These are phyloP conservation scores for Gila robusta DNA, from an alignment of 2,797 vertebrate genomes.

Conservation along the genomic window DNA sequence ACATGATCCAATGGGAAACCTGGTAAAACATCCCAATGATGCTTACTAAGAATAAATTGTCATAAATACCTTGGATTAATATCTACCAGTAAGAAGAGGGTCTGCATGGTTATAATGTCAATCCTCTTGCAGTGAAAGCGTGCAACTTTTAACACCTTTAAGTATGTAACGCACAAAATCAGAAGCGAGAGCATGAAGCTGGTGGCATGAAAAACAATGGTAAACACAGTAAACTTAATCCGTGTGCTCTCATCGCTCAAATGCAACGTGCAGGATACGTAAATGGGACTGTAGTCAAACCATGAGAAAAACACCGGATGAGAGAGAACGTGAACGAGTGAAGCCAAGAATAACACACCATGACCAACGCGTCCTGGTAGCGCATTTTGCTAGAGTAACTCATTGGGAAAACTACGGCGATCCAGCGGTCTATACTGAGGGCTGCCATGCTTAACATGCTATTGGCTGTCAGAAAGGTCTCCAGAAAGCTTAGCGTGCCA, in stretches of 20 bases:
- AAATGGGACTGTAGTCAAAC: conserved; percentile 83
- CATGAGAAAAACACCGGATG: conserved; percentile 83
- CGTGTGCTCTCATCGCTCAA: conserved; percentile 75
- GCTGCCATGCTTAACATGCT: conserved; percentile 87
- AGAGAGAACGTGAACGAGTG: conserved; percentile 86
- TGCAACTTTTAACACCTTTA: conserved; percentile 86
- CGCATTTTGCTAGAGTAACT: conserved; percentile 88
- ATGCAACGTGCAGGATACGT: conserved; percentile 84
- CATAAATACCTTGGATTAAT: conserved; percentile 85
- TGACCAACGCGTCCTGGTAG: conserved; percentile 84
- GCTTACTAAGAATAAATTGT: conserved; percentile 17
- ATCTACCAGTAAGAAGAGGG: conserved; percentile 86
- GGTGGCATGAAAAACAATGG: conserved; percentile 84
- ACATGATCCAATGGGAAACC: background rate
- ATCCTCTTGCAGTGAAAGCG: conserved; percentile 87
- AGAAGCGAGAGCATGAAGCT: conserved; percentile 86
- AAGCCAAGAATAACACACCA: conserved; percentile 86
- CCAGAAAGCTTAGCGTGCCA: conserved; percentile 84
- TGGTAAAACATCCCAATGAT: background rate
- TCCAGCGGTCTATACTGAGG: conserved; percentile 88
- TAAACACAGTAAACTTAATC: conserved; percentile 82
- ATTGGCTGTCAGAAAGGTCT: conserved; percentile 86
- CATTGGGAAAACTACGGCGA: conserved; percentile 86
- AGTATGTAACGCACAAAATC: conserved; percentile 85
- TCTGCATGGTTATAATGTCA: conserved; percentile 88